Conservation (phyloP, 2,797 vertebrate genomes). For the Myripristis murdjan region DNA sequence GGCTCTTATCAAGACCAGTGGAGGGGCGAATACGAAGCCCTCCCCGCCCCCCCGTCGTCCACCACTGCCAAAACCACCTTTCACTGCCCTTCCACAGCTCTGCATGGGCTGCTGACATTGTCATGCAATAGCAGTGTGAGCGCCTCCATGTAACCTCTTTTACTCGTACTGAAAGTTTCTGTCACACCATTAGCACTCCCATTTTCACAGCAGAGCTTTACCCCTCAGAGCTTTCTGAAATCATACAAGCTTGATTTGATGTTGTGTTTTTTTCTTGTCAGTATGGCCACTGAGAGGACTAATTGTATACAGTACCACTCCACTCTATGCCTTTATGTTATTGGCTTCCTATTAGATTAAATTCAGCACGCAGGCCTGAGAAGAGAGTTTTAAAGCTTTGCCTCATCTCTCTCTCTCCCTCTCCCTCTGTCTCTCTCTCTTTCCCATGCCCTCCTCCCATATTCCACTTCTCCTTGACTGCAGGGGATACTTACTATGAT, state of each 20-base stretch:
- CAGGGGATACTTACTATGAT: background rate
- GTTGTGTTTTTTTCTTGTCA: too few species aligned
- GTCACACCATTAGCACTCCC: background rate
- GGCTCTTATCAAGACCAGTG: conserved; percentile 56
- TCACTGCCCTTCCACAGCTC: conserved; percentile 21
- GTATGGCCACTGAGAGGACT: too few species aligned
- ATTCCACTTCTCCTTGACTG: conserved; percentile 11
- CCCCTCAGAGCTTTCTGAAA: background rate
- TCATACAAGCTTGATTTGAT: conserved; percentile 1
- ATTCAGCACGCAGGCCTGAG: background rate
- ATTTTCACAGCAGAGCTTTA: background rate
- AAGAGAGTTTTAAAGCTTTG: background rate
- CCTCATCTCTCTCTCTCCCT: background rate
- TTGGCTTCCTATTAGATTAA: background rate
- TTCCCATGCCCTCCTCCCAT: background rate
- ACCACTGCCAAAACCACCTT: too few species aligned
- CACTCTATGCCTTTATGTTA: background rate
- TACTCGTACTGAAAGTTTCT: too few species aligned
- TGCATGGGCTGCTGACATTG: background rate
- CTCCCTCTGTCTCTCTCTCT: conserved; percentile 2
- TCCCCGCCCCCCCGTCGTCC: conserved; percentile 30
- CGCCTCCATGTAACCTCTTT: conserved; percentile 28
- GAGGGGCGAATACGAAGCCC: conserved; percentile 41
- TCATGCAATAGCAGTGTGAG: background rate
- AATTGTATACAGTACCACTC: too few species aligned